Evolutionary conservation across 2,888 invertebrate genomes (phyloP), one percentile per base, ranked within the genome.

Genomic region (Colletes collaris): DNA sequence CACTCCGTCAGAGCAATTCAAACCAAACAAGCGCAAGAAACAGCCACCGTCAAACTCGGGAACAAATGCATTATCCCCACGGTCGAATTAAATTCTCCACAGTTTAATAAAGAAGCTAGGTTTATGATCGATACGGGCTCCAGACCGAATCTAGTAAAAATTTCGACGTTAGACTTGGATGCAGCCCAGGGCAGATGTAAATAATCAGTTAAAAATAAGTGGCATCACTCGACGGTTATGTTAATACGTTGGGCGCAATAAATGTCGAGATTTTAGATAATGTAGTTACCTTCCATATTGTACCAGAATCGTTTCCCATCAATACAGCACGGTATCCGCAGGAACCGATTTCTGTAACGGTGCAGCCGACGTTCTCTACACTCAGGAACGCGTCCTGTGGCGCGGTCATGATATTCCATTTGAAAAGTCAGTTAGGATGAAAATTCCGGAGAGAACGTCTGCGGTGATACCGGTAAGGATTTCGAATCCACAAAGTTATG

Each of bases 61-160:
- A 46, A 44, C 60, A 44, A 10, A 16, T 16, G 2, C 8, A 7
- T 49, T 11, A 11, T 16, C 52, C 52, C 52, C 16, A 3, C 52
- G n/a, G 16, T 60, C n/a, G 10, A 11, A 16, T 3, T 60, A n/a
- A 8, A 40, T 3, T 7, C 60, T 4, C 60, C 60, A 2, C n/a
- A 60, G 16, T 44, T 60, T 16, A 8, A 4, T 13, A 2, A 8
- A 11, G 16, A 37, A 16, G 3, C n/a, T 1, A 4, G 2, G 4
- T 44, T 60, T 3, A 60, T 60, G 60, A n/a, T 44, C 10, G 60
- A 60, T 16, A 60, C 40, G 10, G 60, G 60, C 16, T 19, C 60
- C 40, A 46, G 44, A n/a, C 60, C 60, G 2, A 60, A 60, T 16
- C 13, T 60, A n/a, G 44, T 60, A 4, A 60, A 60, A 46, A 37